These are phyloP conservation scores for Harpagoxenus sublaevis DNA, from an alignment of 2,888 invertebrate genomes.

Conservation along the genomic window DNA sequence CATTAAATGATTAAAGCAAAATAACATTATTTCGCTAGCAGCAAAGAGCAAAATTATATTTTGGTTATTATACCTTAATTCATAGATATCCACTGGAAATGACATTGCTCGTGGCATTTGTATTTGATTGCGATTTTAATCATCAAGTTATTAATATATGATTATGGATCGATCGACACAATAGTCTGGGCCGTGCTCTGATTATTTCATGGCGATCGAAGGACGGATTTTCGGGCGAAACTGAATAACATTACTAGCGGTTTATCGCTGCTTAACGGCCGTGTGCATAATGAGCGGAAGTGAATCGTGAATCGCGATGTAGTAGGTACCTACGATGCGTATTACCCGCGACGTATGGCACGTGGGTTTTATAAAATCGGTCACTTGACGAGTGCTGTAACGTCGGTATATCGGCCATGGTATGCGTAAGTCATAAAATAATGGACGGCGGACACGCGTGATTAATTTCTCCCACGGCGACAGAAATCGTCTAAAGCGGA, in stretches of 20 bases:
- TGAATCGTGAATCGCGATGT: constrained; percentile 51
- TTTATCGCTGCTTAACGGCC: constrained; percentile 62
- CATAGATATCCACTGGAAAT: neutral
- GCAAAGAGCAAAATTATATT: neutral
- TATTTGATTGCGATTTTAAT: constrained; percentile 24
- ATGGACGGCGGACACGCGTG: constrained; percentile 38
- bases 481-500: constrained; percentile 54
- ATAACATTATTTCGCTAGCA: neutral
- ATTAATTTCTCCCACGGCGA: constrained; percentile 50
- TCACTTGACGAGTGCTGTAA: constrained; percentile 35
- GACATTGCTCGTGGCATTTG: neutral
- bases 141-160: constrained; percentile 24
- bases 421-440: constrained; percentile 46
- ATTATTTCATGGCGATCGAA: constrained; percentile 36
- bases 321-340: constrained; percentile 30
- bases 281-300: constrained; percentile 46
- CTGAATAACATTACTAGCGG: constrained; percentile 59
- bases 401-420: constrained; percentile 9
- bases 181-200: neutral
- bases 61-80: neutral
- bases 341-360: constrained; percentile 38
- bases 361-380: constrained; percentile 67
- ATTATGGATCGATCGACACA: neutral
- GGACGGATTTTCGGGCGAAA: constrained; percentile 28
- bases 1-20: neutral